Evolutionary conservation across 2,113 vertebrate genomes (phyloP).

Genomic region (Fulica atra): DNA sequence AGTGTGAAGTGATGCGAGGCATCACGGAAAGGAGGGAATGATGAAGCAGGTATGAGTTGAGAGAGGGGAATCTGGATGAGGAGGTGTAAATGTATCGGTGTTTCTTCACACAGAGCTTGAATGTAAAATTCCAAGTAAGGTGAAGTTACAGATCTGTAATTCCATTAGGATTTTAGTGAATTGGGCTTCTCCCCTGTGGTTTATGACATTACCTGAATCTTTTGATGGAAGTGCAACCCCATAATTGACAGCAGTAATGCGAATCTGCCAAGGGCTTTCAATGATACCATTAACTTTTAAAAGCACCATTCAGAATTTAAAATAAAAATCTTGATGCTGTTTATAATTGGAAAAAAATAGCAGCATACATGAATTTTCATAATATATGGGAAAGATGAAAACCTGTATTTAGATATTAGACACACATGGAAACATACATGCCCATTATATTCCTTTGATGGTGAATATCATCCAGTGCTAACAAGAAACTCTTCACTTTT

Average conservation of each 20-base stretch:
- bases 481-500: neutral
- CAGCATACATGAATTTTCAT: neutral
- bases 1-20: neutral
- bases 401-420: neutral
- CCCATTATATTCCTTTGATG: neutral
- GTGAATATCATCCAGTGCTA: neutral
- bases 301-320: neutral
- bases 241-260: neutral
- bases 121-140: neutral
- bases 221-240: neutral
- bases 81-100: neutral
- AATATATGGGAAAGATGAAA: neutral
- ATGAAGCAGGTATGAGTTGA: neutral
- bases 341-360: neutral
- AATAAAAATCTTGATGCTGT: neutral
- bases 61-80: neutral
- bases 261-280: neutral
- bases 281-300: neutral
- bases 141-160: neutral
- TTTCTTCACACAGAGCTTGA: accelerated
- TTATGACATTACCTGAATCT: neutral
- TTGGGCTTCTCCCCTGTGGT: neutral
- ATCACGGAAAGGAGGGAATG: neutral
- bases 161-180: neutral
- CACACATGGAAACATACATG: neutral